These are phyloP conservation scores for Percopsis omiscomaycus DNA, from an alignment of 2,797 vertebrate species.

Conservation along the genomic window DNA sequence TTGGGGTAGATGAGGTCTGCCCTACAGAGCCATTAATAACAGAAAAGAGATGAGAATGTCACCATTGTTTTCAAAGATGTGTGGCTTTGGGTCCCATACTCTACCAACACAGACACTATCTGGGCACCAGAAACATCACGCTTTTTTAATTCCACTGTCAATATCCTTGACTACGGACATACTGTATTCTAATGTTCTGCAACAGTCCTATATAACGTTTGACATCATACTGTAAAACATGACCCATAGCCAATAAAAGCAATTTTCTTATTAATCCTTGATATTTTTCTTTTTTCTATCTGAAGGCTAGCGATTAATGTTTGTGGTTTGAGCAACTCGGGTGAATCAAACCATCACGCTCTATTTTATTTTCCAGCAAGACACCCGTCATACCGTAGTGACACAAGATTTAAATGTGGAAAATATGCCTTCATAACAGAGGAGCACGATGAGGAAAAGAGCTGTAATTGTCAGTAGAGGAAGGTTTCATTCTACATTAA, in stretches of 20 bases:
- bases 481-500: slow-evolving; percentile 20
- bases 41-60: background rate
- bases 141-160: too few relatives aligned
- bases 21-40: background rate
- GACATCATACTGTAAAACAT: too few relatives aligned
- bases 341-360: slow-evolving; percentile 45
- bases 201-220: too few relatives aligned
- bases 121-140: too few relatives aligned
- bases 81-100: slow-evolving; percentile 4
- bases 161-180: too few relatives aligned
- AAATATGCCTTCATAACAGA: slow-evolving; percentile 35
- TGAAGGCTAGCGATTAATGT: background rate
- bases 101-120: background rate
- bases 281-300: too few relatives aligned
- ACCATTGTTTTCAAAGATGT: background rate
- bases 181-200: too few relatives aligned
- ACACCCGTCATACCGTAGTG: slow-evolving; percentile 35
- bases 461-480: slow-evolving; percentile 11
- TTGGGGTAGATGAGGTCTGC: slow-evolving; percentile 12
- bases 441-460: slow-evolving; percentile 25
- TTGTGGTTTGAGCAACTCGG: slow-evolving; percentile 25
- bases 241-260: too few relatives aligned
- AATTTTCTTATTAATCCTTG: too few relatives aligned
- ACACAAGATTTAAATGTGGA: slow-evolving; percentile 47
- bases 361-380: slow-evolving; percentile 48